Evolutionary conservation across 2,113 vertebrate species (phyloP).

Genomic region (Syngnathus floridae): DNA sequence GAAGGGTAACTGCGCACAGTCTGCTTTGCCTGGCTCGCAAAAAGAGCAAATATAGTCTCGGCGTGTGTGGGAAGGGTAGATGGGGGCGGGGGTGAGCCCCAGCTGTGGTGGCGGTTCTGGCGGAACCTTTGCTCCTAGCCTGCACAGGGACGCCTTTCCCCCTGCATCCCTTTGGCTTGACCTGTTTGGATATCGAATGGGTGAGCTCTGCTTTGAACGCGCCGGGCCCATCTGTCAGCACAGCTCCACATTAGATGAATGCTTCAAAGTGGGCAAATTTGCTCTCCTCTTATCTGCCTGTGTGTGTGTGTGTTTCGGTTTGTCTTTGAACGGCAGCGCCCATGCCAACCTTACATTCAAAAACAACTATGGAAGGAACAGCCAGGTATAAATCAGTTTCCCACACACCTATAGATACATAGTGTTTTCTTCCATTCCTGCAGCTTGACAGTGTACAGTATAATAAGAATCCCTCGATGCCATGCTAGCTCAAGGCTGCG

Average conservation of each 20-base stretch:
- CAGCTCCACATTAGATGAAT: conserved; percentile 54
- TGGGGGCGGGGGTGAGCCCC: conserved; percentile 38
- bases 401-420: not conserved
- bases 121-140: conserved; percentile 45
- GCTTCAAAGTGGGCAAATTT: conserved; percentile 61
- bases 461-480: not conserved
- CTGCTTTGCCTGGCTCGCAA: conserved; percentile 40
- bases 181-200: conserved; percentile 62
- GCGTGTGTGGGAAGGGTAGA: conserved; percentile 17
- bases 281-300: conserved; percentile 35
- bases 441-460: not conserved
- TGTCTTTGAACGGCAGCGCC: conserved; percentile 11
- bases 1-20: conserved; percentile 11
- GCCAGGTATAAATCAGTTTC: conserved; percentile 17
- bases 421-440: no score
- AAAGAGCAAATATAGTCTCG: conserved; percentile 32
- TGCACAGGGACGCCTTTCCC: conserved; percentile 48
- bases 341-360: conserved; percentile 32
- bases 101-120: conserved; percentile 51
- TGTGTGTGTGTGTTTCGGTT: conserved; percentile 10
- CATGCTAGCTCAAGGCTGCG: not conserved
- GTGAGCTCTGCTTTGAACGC: conserved; percentile 59
- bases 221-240: conserved; percentile 63
- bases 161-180: conserved; percentile 45
- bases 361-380: conserved; percentile 17